A percentile compares a stretch with the other conserved stretches of the same genome.
These are phyloP conservation scores for Montipora cactus DNA, from an alignment of 64 coral and sea anemone species.

Conservation along the genomic window DNA sequence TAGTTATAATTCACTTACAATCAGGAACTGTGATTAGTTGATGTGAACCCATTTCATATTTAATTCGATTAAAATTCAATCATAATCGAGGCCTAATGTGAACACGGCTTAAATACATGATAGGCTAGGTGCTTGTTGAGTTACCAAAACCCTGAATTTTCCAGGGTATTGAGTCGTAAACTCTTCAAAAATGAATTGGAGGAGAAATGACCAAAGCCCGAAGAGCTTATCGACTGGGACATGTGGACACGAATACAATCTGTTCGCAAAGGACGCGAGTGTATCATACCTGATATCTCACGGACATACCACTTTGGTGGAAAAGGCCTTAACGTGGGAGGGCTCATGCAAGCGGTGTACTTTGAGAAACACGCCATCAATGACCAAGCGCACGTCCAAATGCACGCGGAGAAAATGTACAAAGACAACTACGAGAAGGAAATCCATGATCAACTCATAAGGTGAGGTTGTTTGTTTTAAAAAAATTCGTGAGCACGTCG, in stretches of 20 bases:
- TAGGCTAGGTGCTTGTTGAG: too few relatives aligned
- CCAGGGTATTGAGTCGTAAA: slow-evolving; percentile 78
- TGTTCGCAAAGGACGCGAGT: slow-evolving; percentile 73
- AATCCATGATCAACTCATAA: slow-evolving; percentile 63
- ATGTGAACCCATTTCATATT: too few relatives aligned
- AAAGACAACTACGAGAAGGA: slow-evolving; percentile 85
- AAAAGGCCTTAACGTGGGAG: slow-evolving; percentile 69
- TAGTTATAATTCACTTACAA: too few relatives aligned
- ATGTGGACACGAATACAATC: slow-evolving; percentile 71
- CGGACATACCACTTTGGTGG: slow-evolving; percentile 94
- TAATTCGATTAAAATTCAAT: too few relatives aligned
- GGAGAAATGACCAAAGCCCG: slow-evolving; percentile 64
- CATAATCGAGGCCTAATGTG: too few relatives aligned
- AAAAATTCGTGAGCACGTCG: too few relatives aligned
- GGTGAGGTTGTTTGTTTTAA: slow-evolving; percentile 19
- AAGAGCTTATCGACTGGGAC: slow-evolving; percentile 80
- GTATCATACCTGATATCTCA: slow-evolving; percentile 88
- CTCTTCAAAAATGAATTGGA: slow-evolving; percentile 86
- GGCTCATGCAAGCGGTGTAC: slow-evolving; percentile 60
- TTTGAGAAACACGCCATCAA: slow-evolving; percentile 81
- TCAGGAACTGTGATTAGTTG: too few relatives aligned
- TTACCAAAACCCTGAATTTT: not conserved
- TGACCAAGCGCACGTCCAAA: slow-evolving; percentile 42
- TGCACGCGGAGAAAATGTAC: slow-evolving; percentile 69
- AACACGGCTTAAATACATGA: too few relatives aligned